Conservation (phyloP, 2,113 vertebrate genomes). For the Trogon surrucura region DNA sequence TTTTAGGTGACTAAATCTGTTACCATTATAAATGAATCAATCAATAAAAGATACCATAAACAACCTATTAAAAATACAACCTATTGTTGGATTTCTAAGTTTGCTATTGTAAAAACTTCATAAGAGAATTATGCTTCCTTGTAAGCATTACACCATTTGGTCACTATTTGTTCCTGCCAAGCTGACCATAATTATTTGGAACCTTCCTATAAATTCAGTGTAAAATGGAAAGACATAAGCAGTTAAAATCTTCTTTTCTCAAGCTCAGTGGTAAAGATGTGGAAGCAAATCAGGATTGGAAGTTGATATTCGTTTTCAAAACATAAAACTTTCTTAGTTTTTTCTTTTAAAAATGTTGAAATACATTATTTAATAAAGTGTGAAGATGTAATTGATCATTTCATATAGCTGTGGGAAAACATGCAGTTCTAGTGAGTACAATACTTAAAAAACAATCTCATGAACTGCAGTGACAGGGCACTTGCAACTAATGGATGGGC, state of each 20-base stretch:
- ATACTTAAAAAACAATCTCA: background rate
- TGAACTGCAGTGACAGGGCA: background rate
- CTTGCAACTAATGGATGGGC: background rate
- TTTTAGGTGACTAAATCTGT: constrained; percentile 43
- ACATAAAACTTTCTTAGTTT: background rate
- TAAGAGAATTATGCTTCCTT: constrained; percentile 64
- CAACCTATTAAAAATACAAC: constrained; percentile 61
- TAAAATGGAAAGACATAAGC: constrained; percentile 31
- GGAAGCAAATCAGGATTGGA: background rate
- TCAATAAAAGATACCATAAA: constrained; percentile 58
- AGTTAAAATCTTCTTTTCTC: background rate
- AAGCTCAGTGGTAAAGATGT: background rate
- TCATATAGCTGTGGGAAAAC: background rate
- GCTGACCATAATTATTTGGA: constrained; percentile 31
- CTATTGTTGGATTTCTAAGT: constrained; percentile 62
- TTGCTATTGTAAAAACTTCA: constrained; percentile 63
- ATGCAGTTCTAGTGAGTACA: background rate
- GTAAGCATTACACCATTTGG: constrained; percentile 58
- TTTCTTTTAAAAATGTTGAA: background rate
- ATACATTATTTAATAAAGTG: background rate
- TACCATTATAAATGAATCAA: constrained; percentile 47
- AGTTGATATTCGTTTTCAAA: background rate
- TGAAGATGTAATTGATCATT: background rate
- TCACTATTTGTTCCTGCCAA: constrained; percentile 59
- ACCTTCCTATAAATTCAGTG: constrained; percentile 54